Percentiles rank a stretch among this genome's conserved stretches.
These are phyloP conservation scores for Carpatolechia fugitivella DNA, from an alignment of 2,888 invertebrate genomes.

Conservation along the genomic window DNA sequence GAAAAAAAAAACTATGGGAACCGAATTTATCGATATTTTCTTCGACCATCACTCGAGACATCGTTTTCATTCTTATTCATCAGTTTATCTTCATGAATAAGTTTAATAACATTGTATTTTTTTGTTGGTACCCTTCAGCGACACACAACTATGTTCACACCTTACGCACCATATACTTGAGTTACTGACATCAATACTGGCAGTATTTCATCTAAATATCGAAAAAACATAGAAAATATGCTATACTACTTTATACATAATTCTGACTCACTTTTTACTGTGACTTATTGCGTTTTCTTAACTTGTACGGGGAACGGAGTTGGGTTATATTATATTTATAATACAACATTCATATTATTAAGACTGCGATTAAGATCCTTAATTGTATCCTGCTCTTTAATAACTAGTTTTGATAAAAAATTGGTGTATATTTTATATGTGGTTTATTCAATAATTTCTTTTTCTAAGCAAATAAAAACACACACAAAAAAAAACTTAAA, in stretches of 20 bases:
- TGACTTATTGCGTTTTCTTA: constrained; percentile 70
- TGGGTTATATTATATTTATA: neutral
- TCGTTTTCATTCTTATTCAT: no score
- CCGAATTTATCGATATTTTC: no score
- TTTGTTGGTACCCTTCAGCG: no score
- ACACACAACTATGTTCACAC: constrained; percentile 22
- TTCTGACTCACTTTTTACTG: constrained; percentile 71
- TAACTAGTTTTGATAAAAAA: constrained; percentile 6
- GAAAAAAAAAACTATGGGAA: no score
- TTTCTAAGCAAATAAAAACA: constrained; percentile 2
- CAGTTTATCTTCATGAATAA: no score
- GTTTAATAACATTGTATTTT: no score
- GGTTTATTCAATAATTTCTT: neutral
- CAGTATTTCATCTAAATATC: constrained; percentile 72
- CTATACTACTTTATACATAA: constrained; percentile 69
- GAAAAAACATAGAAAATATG: constrained; percentile 72
- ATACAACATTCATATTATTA: constrained; percentile 9
- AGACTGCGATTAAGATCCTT: neutral
- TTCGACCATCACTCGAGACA: no score
- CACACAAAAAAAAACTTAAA: no score
- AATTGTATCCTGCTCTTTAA: constrained; percentile 3
- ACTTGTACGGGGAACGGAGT: constrained; percentile 47
- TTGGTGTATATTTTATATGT: constrained; percentile 9
- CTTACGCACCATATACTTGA: constrained; percentile 35
- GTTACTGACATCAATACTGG: constrained; percentile 49